Base-by-base conservation (phyloP, 2,797 vertebrate species). In the Micrastur ruficollis region DNA sequence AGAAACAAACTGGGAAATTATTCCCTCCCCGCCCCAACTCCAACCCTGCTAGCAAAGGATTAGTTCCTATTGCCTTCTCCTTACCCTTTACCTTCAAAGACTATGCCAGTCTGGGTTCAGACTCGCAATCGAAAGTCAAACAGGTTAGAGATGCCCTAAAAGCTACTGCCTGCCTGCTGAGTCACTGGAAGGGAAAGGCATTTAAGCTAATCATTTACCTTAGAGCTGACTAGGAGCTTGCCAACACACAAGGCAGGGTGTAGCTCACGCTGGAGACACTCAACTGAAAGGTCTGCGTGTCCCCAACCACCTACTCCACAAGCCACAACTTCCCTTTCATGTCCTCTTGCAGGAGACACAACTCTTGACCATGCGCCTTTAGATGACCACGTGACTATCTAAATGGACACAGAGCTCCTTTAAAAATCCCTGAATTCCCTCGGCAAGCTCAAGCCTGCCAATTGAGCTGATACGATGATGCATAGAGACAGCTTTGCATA, bases 401-500 rank as follows among this genome's bases (percentile, higher is more conserved):
- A 40, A 79, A 36, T 0, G 3, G 55, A 32, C 20, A 44, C 26
- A 58, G 42, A 32, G 13, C 3, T 23, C 31, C 14, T 70, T 78
- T 29, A 46, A 70, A 89, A 81, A 18, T 11, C 68, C 65, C 65
- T 36, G 0, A 44, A 70, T 73, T 58, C 42, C 46, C 58, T 52
- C 5, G 1, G 42, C 16, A n/a, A 75, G 62, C 70, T 73, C 42
- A 16, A 42, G 27, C 19, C 18, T 50, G 53, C 14, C 29, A 29
- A 29, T 2, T 0, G 1, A 67, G 44, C 19, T 59, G 61, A 15
- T 1, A 22, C 0, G 18, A 29, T 4, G 26, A 49, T 38, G 11
- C 21, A 11, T 0, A 36, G 22, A n/a, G 61, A 63, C 31, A 21
- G 61, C 5, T 84, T 26, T 68, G 73, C 23, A 15, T 1, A 32